Conservation (phyloP, 2,113 vertebrate species). For the Xiphophorus hellerii region DNA sequence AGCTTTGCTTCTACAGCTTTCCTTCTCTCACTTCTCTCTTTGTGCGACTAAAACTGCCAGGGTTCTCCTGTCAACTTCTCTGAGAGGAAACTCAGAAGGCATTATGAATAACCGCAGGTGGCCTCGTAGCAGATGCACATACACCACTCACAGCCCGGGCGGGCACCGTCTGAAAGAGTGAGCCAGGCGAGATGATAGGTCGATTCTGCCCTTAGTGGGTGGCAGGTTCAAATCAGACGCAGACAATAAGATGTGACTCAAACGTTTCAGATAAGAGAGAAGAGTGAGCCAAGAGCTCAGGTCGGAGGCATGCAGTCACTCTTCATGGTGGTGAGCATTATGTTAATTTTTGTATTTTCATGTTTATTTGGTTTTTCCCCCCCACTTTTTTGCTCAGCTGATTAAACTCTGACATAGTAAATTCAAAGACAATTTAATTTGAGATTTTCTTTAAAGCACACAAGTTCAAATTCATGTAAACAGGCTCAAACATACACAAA, state of each 20-base stretch:
- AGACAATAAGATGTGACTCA: not conserved
- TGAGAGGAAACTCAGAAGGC: not conserved
- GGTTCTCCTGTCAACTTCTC: not conserved
- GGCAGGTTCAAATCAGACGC: not conserved
- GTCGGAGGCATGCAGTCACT: not conserved
- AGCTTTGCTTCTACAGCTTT: not conserved
- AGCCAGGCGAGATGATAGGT: not conserved
- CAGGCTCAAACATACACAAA: no score
- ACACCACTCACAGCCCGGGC: not conserved
- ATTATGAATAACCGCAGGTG: slow-evolving; percentile 5
- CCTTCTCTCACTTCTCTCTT: not conserved
- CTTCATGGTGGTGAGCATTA: not conserved
- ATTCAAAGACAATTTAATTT: no score
- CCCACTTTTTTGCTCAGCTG: no score
- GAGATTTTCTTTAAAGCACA: no score
- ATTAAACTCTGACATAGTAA: no score
- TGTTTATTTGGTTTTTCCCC: not conserved
- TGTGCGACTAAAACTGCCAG: not conserved
- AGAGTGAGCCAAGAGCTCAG: not conserved
- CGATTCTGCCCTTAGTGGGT: not conserved
- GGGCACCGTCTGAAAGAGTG: not conserved
- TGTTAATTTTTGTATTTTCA: not conserved
- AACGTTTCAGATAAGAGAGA: not conserved
- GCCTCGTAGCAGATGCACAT: not conserved
- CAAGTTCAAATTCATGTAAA: no score